Conservation (phyloP, 2,888 invertebrate genomes). For the Leptopilina drosophilae region DNA sequence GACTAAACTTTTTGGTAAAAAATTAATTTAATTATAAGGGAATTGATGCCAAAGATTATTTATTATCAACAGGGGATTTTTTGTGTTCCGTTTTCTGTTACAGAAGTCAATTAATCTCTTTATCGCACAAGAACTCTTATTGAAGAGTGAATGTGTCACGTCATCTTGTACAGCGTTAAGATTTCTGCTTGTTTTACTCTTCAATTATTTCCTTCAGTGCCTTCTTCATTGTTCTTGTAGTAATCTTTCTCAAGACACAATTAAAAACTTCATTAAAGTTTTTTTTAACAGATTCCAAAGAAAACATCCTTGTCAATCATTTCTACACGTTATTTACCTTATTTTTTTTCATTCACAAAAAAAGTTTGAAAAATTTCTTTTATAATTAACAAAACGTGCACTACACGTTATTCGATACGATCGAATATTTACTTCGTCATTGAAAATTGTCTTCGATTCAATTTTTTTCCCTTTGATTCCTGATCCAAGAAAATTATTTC, state of each 20-base stretch:
- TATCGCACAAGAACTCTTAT: slow-evolving; percentile 10
- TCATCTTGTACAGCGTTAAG: slow-evolving; percentile 19
- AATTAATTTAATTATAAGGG: too few relatives aligned
- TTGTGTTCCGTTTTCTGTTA: slow-evolving; percentile 8
- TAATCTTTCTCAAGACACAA: slow-evolving; percentile 29
- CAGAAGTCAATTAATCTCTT: slow-evolving; percentile 22
- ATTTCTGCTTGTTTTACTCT: slow-evolving; percentile 26
- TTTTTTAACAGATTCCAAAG: slow-evolving; percentile 10
- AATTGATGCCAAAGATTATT: too few relatives aligned
- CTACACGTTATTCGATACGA: too few relatives aligned
- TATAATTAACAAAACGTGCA: too few relatives aligned
- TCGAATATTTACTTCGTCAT: too few relatives aligned
- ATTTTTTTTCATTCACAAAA: not conserved
- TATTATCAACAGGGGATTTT: too few relatives aligned
- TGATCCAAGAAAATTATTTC: too few relatives aligned
- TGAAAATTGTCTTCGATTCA: too few relatives aligned
- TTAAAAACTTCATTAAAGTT: slow-evolving; percentile 22
- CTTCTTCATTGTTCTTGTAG: slow-evolving; percentile 20
- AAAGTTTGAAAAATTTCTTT: not conserved
- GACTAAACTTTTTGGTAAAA: too few relatives aligned
- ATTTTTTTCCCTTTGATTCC: too few relatives aligned
- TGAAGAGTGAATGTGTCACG: slow-evolving; percentile 25
- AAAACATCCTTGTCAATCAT: slow-evolving; percentile 6
- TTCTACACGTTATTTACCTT: not conserved
- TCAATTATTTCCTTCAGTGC: slow-evolving; percentile 34